Base-by-base conservation (phyloP, 2,797 vertebrate genomes). In the Dromococcyx pavoninus region DNA sequence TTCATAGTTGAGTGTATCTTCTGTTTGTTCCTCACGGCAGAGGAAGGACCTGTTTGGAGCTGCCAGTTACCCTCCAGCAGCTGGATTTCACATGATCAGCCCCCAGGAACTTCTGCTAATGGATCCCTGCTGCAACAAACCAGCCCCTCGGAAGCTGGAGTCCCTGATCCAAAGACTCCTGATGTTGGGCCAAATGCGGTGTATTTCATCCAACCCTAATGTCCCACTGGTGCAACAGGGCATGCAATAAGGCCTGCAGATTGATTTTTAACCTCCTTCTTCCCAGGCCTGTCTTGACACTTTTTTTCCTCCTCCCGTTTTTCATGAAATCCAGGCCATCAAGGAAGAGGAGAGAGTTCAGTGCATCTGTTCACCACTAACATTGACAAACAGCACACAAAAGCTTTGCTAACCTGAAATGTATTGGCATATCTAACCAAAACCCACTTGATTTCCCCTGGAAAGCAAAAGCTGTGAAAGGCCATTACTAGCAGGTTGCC, bases 381-480 rank as follows among this genome's bases (percentile, higher is more conserved):
- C 91, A 62, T 30, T 73, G 78, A 92, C 84, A 94, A 95, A 92
- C 65, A 83, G 80, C 86, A 86, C 11, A 27, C 65, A 53, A 80
- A 41, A 94, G 66, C 66, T 70, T 58, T 81, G 85, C 90, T 89
- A 94, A 94, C 93, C 92, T 88, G 91, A 95, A 84, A 89, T 79
- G 86, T 35, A 70, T 84, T 92, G 91, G 69, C 76, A 74, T 80
- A 65, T 69, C 89, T 80, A 89, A 89, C 82, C 92, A 94, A 88
- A 97, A 88, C 3, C 58, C 62, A 71, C 80, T 95, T 91, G 90
- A 95, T 94, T 94, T 95, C 72, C 62, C 77, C 94, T 90, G 91
- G 93, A 95, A 94, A 79, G 72, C 72, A 87, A 80, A 87, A 94
- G 17, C 88, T 92, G 91, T 93, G 96, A 97, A 94, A 94, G 82